A percentile compares a stretch with the other conserved stretches of the same genome.
Conservation (phyloP, 2,797 vertebrate species). For the Eremophila alpestris region DNA sequence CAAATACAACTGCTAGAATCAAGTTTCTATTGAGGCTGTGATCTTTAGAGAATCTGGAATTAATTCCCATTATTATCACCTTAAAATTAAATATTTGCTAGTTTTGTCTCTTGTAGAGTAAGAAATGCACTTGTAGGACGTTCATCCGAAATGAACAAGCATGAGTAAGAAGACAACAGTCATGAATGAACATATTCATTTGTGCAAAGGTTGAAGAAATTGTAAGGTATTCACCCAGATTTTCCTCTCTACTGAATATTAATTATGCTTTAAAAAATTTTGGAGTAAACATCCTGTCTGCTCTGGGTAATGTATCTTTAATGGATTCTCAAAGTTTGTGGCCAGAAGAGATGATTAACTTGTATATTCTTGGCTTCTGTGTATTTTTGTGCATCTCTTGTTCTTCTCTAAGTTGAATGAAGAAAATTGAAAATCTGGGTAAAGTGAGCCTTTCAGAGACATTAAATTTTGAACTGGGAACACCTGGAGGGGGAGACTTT, state of each 20-base stretch:
- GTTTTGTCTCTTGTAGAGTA: neutral
- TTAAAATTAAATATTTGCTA: neutral
- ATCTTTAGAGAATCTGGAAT: neutral
- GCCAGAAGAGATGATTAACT: neutral
- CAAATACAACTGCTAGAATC: neutral
- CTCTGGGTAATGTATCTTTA: neutral
- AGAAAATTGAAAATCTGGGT: neutral
- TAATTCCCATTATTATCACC: neutral
- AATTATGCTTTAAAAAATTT: neutral
- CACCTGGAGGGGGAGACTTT: neutral
- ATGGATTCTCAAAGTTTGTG: neutral
- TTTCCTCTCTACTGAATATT: neutral
- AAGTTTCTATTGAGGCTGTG: neutral
- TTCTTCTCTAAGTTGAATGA: neutral
- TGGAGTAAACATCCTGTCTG: neutral
- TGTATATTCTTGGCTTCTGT: neutral
- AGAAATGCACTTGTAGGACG: neutral
- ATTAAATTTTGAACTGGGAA: neutral
- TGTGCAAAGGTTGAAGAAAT: neutral
- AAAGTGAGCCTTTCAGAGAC: neutral
- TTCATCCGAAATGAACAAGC: neutral
- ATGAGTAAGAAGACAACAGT: rapidly evolving
- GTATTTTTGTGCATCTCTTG: neutral
- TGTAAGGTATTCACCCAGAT: neutral
- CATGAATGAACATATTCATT: neutral